A percentile compares a stretch with the other conserved stretches of the same genome.
Evolutionary conservation across 2,888 invertebrate genomes (phyloP).

Genomic region (Arctia plantaginis): DNA sequence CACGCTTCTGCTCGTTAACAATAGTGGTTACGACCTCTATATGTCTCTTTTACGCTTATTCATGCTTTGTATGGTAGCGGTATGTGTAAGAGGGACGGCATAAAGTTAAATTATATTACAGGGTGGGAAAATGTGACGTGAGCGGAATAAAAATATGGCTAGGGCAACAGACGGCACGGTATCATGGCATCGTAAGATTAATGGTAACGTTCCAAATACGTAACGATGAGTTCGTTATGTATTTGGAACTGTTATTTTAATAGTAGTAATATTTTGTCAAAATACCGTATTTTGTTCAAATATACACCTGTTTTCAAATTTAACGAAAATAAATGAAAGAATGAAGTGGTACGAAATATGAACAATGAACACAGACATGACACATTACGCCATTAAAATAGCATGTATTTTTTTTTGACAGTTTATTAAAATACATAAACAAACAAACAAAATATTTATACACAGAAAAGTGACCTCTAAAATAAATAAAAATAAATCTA

Average conservation of each 20-base stretch:
- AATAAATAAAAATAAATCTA: too few species aligned
- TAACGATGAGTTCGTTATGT: conserved; percentile 20
- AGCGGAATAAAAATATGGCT: conserved; percentile 67
- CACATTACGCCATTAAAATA: not conserved
- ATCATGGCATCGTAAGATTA: conserved; percentile 52
- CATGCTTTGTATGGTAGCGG: conserved; percentile 38
- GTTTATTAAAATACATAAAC: not conserved
- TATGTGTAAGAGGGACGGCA: conserved; percentile 49
- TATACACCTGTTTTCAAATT: not conserved
- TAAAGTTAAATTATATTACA: conserved; percentile 50
- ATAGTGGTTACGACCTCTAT: conserved; percentile 45
- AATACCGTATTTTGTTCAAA: not conserved
- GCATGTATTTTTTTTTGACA: too few species aligned
- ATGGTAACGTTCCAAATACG: conserved; percentile 51
- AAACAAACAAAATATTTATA: too few species aligned
- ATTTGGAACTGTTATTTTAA: conserved; percentile 29
- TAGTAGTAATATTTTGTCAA: not conserved
- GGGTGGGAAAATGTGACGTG: conserved; percentile 63
- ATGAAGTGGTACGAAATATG: too few species aligned
- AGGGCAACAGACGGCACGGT: conserved; percentile 53
- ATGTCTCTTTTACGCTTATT: conserved; percentile 59
- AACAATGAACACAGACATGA: not conserved
- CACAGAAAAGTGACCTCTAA: too few species aligned
- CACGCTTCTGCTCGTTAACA: conserved; percentile 42
- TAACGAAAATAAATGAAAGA: not conserved